Base-by-base conservation (phyloP, 2,113 vertebrate genomes). In the Murina feae region DNA sequence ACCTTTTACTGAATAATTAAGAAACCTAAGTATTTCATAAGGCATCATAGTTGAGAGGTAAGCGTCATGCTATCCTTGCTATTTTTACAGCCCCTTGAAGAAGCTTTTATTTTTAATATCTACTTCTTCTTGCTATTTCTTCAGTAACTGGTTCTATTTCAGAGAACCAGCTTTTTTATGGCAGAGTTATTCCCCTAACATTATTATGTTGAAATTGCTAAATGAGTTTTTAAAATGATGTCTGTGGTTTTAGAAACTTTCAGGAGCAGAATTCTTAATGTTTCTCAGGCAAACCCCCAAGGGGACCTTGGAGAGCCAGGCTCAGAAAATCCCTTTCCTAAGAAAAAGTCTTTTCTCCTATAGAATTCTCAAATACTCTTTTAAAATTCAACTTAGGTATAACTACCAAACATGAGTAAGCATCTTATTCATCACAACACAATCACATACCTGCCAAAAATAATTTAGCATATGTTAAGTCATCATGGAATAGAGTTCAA, bases 201-300 rank as follows among this genome's bases (percentile, higher is more conserved):
- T 91, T 95, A 69, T 86, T 92, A 75, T 89, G 32, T 76, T 83
- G 71, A 91, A 60, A 80, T 28, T 84, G 65, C 20, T 89, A 83
- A 91, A 44, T 86, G 78, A 37, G 9, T 51, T 39, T 79, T 49
- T 79, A 4, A 93, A 91, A 68, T 91, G 71, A 89, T 63, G 37
- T 47, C n/a, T 89, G 80, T 93, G 74, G 49, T 79, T 94, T 97
- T 87, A 87, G 80, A 80, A 74, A 87, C 39, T 92, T 95, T 85
- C 55, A 35, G 74, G 60, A 85, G 66, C 93, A n/a, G 69, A 69
- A 86, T 89, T 84, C 39, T 92, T 94, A 81, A 89, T 92, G 42
- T 32, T 72, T 87, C 16, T 88, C 63, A 35, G 55, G n/a, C 28
- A 68, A 85, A 90, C 78, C 80, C 49, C 63, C 68, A 65, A 79